Evolutionary conservation across 1,140 invertebrate genomes (phyloP), one percentile per base, ranked within the genome.

Genomic region (Agraylea sexmaculata): DNA sequence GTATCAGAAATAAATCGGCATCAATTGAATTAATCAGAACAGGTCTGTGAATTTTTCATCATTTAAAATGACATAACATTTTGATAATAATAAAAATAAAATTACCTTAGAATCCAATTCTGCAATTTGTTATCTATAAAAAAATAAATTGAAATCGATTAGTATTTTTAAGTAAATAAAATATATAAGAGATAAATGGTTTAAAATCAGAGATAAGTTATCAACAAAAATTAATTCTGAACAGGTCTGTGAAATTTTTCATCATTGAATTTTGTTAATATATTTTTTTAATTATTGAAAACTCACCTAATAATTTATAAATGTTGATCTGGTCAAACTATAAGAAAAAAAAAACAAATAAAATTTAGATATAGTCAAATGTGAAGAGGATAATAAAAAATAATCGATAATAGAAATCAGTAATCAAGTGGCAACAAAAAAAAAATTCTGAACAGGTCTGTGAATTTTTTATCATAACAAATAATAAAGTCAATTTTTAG

Each of bases 401-500:
- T 20, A 31, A 32, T 40, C 38, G 33, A 21, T 16, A 19, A 40
- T 12, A 20, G 6, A 35, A n/a, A n/a, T n/a, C n/a, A n/a, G n/a
- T n/a, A n/a, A n/a, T n/a, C n/a, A n/a, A 49, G 43, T 23, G 13
- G 37, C 58, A 22, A 46, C 58, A 56, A 52, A 57, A 60, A 53
- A 40, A 49, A 28, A 47, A 54, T 59, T 60, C 56, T 58, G 58
- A 59, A 60, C 58, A 60, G 58, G 57, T 60, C 58, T 60, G 58
- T 60, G 58, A 56, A 31, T 50, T 40, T 23, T n/a, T 51, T 20
- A 40, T 59, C 57, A 59, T 58, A 51, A 56, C 19, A 43, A 8
- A 19, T 35, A 33, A 32, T 15, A 20, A 21, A 5, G 11, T 40
- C 4, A 6, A 27, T 7, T 13, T 7, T 25, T 7, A n/a, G 11